phyloP scores from a whole-genome alignment of 1,140 invertebrate genomes.

The Antheraea pernyi region DNA sequence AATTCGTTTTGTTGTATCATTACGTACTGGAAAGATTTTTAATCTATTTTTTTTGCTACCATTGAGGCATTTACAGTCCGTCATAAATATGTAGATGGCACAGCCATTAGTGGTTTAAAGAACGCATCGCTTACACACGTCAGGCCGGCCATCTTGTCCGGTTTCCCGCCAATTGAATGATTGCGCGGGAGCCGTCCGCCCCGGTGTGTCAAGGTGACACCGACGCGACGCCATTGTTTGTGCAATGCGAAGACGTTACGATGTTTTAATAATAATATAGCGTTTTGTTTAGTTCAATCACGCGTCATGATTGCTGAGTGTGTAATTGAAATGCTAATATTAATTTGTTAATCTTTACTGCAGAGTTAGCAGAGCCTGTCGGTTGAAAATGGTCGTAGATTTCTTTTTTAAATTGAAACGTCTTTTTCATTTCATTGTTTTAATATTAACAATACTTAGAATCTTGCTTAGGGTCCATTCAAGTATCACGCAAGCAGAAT shows the following conservation, averaged over 20 bases:
- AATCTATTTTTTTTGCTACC: not conserved
- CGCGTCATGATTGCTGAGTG: not conserved
- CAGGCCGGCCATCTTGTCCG: slow-evolving; percentile 55
- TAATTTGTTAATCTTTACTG: not conserved
- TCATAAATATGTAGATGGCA: not conserved
- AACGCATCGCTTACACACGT: slow-evolving; percentile 6
- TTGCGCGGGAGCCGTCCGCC: slow-evolving; percentile 47
- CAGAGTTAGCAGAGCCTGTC: no score
- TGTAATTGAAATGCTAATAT: not conserved
- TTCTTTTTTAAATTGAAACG: no score
- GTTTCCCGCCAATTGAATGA: slow-evolving; percentile 64
- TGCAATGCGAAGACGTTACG: not conserved
- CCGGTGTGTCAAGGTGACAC: slow-evolving; percentile 59
- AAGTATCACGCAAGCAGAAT: no score
- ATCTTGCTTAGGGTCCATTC: no score
- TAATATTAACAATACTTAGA: no score
- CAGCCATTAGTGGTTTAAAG: not conserved
- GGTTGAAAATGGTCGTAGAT: no score
- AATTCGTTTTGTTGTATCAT: no score
- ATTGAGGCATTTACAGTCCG: not conserved
- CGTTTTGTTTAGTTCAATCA: not conserved
- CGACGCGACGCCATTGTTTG: slow-evolving; percentile 6
- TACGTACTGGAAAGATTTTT: not conserved
- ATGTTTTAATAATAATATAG: not conserved
- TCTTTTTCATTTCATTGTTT: no score